These are phyloP conservation scores for Psilopsiagon aurifrons DNA, from an alignment of 2,113 vertebrate genomes.

Conservation along the genomic window DNA sequence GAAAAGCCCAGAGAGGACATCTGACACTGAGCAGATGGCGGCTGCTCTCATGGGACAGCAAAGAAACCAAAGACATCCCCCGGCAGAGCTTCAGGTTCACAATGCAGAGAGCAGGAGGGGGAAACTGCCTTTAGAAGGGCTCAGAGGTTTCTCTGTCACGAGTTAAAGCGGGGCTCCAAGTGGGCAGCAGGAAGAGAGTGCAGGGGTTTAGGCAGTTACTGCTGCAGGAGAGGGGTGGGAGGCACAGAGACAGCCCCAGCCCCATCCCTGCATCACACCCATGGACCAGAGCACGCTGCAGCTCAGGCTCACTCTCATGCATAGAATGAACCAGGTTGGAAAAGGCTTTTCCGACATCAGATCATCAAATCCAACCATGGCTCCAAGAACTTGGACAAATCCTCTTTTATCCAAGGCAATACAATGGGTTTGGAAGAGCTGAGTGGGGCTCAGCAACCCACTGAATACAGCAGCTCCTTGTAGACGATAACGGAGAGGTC, in stretches of 20 bases:
- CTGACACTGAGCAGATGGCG: neutral
- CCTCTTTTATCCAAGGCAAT: neutral
- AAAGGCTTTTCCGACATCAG: neutral
- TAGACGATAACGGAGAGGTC: neutral
- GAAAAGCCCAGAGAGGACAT: neutral
- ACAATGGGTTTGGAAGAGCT: neutral
- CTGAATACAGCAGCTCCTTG: neutral
- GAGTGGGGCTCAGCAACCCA: neutral
- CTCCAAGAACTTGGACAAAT: neutral
- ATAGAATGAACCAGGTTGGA: neutral
- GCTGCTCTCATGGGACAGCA: neutral
- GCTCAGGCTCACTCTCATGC: neutral
- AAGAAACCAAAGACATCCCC: neutral
- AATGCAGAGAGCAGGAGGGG: neutral
- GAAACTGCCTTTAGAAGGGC: neutral
- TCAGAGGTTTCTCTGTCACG: neutral
- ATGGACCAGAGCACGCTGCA: neutral
- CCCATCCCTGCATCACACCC: accelerated
- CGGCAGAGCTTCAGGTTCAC: neutral
- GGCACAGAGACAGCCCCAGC: neutral
- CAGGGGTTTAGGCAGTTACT: neutral
- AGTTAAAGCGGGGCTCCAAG: neutral
- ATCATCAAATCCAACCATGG: neutral
- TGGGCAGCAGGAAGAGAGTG: accelerated
- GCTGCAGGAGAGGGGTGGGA: neutral